phyloP scores from a whole-genome alignment of 1,140 invertebrate species.

The Drosophila kepulauana region DNA sequence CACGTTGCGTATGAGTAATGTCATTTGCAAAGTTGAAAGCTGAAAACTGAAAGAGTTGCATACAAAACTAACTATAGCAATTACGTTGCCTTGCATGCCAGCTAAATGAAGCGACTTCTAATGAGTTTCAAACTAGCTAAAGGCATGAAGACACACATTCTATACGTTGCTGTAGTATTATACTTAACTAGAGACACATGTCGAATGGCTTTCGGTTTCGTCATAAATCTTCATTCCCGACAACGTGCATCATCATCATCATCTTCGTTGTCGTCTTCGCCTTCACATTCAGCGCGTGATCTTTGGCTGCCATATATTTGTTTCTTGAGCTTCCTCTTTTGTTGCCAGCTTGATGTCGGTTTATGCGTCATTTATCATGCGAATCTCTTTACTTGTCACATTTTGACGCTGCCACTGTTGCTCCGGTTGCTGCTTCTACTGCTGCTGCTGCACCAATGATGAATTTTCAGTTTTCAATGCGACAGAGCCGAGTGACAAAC shows the following conservation, averaged over 20 bases:
- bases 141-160: slow-evolving; percentile 16
- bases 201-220: slow-evolving; percentile 54
- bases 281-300: slow-evolving; percentile 32
- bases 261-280: slow-evolving; percentile 23
- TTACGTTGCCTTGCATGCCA: slow-evolving; percentile 36
- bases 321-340: slow-evolving; percentile 44
- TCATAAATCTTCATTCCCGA: slow-evolving; percentile 77
- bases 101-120: slow-evolving; percentile 58
- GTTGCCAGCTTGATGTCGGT: slow-evolving; percentile 66
- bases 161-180: background rate
- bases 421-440: slow-evolving; percentile 2
- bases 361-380: slow-evolving; percentile 78
- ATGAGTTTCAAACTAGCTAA: slow-evolving; percentile 59
- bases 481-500: slow-evolving; percentile 54
- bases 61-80: slow-evolving; percentile 47
- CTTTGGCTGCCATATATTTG: slow-evolving; percentile 53
- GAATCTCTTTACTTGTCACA: slow-evolving; percentile 70
- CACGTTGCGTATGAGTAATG: slow-evolving; percentile 52
- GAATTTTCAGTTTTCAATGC: slow-evolving; percentile 70
- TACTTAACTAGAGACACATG: slow-evolving; percentile 28
- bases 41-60: slow-evolving; percentile 40
- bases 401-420: slow-evolving; percentile 35
- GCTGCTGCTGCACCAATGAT: slow-evolving; percentile 54
- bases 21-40: slow-evolving; percentile 37
- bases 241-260: slow-evolving; percentile 48